Conservation (phyloP, 2,888 invertebrate species). For the Caenorhabditis auriculariae region DNA sequence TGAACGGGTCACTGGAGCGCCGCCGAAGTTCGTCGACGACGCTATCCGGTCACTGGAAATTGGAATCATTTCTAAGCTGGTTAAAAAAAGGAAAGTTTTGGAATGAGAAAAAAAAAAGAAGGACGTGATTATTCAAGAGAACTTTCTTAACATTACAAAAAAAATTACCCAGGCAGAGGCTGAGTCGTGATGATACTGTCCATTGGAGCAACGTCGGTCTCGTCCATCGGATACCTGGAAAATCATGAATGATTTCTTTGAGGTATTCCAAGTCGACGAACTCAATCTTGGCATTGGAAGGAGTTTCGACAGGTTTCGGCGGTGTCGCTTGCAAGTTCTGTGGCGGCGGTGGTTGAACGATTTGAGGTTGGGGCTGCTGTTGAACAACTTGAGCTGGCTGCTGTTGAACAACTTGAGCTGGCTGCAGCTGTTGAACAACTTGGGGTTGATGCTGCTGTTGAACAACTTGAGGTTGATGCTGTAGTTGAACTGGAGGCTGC, state of each 20-base stretch:
- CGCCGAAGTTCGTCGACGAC: too few species aligned
- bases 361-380: background rate
- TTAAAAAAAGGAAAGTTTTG: too few species aligned
- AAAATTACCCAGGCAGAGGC: slow-evolving; percentile 15
- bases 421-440: background rate
- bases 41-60: too few species aligned
- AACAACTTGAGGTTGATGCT: background rate
- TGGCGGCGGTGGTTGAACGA: background rate
- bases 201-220: too few species aligned
- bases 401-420: background rate
- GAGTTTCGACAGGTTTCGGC: slow-evolving; percentile 3
- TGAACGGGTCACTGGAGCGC: background rate
- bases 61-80: too few species aligned
- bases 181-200: slow-evolving; percentile 31
- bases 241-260: background rate
- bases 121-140: background rate
- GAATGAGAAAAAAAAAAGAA: too few species aligned
- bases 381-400: slow-evolving; percentile 1
- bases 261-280: background rate
- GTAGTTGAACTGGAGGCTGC: slow-evolving; percentile 8
- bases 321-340: background rate
- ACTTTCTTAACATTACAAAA: too few species aligned
- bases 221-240: too few species aligned
- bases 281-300: background rate
- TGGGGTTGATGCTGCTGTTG: background rate